These are phyloP conservation scores for Drosophila bipectinata DNA, from an alignment of 1,140 invertebrate species.

Conservation along the genomic window DNA sequence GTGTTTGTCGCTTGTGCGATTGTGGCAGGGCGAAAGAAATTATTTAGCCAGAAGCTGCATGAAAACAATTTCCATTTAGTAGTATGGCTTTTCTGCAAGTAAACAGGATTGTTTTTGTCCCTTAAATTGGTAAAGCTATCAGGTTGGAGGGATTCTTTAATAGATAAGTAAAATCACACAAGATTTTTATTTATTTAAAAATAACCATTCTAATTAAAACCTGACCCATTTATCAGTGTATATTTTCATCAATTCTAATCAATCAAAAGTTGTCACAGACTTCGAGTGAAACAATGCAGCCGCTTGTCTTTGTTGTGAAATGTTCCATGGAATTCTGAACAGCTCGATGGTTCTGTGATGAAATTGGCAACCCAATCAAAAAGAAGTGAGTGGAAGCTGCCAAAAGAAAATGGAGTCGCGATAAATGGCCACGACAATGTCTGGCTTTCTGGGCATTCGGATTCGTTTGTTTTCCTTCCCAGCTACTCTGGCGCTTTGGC, in stretches of 20 bases:
- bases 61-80: conserved; percentile 81
- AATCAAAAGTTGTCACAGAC: not conserved
- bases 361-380: conserved; percentile 57
- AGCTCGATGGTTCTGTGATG: conserved; percentile 18
- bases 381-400: conserved; percentile 47
- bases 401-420: not conserved
- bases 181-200: not conserved
- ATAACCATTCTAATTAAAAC: not conserved
- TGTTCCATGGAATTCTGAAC: conserved; percentile 33
- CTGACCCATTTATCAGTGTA: not conserved
- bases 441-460: not conserved
- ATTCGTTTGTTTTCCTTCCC: conserved; percentile 36
- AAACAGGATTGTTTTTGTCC: conserved; percentile 61
- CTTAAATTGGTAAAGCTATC: not conserved
- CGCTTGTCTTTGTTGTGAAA: conserved; percentile 30
- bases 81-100: conserved; percentile 54
- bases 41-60: conserved; percentile 62
- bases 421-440: not conserved
- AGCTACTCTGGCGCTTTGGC: conserved; percentile 20
- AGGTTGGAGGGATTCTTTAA: not conserved
- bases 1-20: conserved; percentile 66
- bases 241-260: conserved; percentile 1
- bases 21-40: conserved; percentile 67
- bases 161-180: not conserved
- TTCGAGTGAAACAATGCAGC: conserved; percentile 1